phyloP scores from a whole-genome alignment of 2,797 vertebrate species.

The Nothura maculosa region DNA sequence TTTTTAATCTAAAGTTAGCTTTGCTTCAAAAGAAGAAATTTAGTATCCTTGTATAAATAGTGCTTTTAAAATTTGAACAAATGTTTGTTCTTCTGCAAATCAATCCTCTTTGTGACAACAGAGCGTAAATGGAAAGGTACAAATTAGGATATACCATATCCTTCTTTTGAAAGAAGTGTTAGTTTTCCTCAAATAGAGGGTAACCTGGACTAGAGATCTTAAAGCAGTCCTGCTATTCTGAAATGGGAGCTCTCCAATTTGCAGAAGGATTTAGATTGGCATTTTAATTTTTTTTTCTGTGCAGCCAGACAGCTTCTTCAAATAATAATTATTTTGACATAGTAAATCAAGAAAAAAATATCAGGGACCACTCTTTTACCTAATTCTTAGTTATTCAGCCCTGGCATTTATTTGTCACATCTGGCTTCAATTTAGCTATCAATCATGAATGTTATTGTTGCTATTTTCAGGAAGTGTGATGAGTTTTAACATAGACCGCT shows the following conservation, averaged over 20 bases:
- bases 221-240: background rate
- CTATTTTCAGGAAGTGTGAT: background rate
- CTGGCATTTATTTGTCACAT: background rate
- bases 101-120: background rate
- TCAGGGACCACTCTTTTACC: background rate
- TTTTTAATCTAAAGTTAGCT: constrained; percentile 19
- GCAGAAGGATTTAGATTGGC: background rate
- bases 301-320: background rate
- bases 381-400: background rate
- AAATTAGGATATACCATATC: fast-evolving
- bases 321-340: background rate
- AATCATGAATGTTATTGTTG: background rate
- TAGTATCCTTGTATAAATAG: background rate
- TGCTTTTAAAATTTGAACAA: background rate
- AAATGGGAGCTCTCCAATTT: background rate
- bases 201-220: background rate
- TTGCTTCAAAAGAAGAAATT: background rate
- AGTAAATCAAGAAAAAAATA: background rate
- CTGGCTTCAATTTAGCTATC: background rate
- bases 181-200: background rate
- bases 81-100: background rate
- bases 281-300: background rate
- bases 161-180: background rate
- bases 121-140: background rate
- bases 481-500: background rate